Evolutionary conservation across 2,888 invertebrate genomes (phyloP), one percentile per base, ranked within the genome.

Genomic region (Diadegma fenestrale): DNA sequence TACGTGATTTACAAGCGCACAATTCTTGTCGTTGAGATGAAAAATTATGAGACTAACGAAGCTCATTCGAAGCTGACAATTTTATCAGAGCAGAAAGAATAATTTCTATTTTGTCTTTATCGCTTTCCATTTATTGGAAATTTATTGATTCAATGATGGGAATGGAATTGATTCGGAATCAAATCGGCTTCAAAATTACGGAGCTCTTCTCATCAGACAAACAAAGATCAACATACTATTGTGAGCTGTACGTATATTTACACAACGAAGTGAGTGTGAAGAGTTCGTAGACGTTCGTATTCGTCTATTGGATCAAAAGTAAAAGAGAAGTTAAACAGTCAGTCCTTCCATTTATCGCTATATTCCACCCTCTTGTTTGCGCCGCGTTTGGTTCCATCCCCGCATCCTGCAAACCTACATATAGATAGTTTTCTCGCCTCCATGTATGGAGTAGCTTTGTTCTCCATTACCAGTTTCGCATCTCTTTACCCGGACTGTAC

Each of bases 281-380:
- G 71, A 85, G 73, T 54, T 81, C 43, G 48, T 22, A 66, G 58
- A 69, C 61, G 48, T 75, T 79, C 51, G 48, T 26, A 76, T 82
- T 30, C 45, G 63, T 68, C 77, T 73, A 48, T 63, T 33, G 51
- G 73, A 78, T 81, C 68, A 68, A 84, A 84, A 72, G 73, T 75
- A 68, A 77, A 68, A 76, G 76, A 64, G 73, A 86, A 79, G 86
- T 84, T 79, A 84, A 85, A 86, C 82, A 83, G 77, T 17, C 54
- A 48, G 58, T 43, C 41, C 48, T 61, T 84, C 63, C 30, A 48
- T 77, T 61, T 79, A 61, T 82, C 79, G 48, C 48, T 14, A 51
- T n/a, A 51, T 76, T 75, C 78, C 43, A 69, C 54, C 66, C 48
- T 68, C 66, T 43, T 68, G 79, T 77, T 75, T 78, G 77, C 75